phyloP scores from a whole-genome alignment of 2,888 invertebrate genomes.

The Amorpha juglandis region DNA sequence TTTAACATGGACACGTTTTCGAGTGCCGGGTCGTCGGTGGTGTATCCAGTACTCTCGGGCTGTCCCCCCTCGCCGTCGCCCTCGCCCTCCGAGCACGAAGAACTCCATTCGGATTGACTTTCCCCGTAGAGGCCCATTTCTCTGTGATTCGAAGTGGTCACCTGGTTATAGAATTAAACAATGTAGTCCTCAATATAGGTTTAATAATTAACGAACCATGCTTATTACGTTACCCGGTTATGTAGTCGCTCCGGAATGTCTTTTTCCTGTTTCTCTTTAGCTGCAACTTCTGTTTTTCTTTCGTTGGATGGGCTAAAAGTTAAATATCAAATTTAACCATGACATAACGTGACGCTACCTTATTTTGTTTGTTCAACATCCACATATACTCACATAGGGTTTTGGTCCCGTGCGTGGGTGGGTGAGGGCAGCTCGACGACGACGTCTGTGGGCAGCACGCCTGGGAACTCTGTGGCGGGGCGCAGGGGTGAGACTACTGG shows the following conservation, averaged over 20 bases:
- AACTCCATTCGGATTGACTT: slow-evolving; percentile 93
- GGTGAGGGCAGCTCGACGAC: slow-evolving; percentile 78
- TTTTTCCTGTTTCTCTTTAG: slow-evolving; percentile 68
- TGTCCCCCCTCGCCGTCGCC: slow-evolving; percentile 78
- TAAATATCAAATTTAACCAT: not conserved
- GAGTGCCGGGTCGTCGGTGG: slow-evolving; percentile 93
- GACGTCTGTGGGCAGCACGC: slow-evolving; percentile 79
- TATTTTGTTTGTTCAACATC: not conserved
- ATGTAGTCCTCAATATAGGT: not conserved
- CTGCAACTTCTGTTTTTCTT: slow-evolving; percentile 58
- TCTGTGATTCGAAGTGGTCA: slow-evolving; percentile 69
- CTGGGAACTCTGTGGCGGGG: slow-evolving; percentile 71
- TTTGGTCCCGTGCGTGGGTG: slow-evolving; percentile 54
- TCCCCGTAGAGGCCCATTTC: slow-evolving; percentile 82
- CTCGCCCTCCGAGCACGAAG: slow-evolving; percentile 84
- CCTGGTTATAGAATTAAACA: slow-evolving; percentile 45
- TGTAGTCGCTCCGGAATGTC: slow-evolving; percentile 69
- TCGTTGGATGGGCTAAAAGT: slow-evolving; percentile 58
- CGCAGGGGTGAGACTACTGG: slow-evolving; percentile 38
- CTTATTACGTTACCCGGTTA: slow-evolving; percentile 60
- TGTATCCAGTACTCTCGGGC: slow-evolving; percentile 91
- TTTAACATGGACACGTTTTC: slow-evolving; percentile 94
- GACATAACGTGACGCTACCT: not conserved
- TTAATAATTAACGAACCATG: not conserved
- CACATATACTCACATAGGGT: slow-evolving; percentile 48